phyloP scores from a whole-genome alignment of 2,888 invertebrate genomes.

The Pollenia angustigena region DNA sequence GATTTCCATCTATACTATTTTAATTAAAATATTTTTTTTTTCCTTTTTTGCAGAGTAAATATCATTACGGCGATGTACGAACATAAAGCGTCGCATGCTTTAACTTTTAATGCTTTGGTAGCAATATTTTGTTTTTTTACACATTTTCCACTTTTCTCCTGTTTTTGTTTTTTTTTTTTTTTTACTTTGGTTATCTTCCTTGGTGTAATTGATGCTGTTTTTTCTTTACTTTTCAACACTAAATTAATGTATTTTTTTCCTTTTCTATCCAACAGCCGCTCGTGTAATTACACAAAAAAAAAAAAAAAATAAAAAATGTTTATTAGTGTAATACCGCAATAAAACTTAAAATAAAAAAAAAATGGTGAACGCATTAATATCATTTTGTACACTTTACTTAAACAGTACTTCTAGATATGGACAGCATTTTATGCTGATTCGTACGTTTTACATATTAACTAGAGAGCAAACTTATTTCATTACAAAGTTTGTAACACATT shows the following conservation, averaged over 20 bases:
- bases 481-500: background rate
- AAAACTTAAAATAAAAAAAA: constrained; percentile 55
- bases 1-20: background rate
- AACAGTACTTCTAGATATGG: constrained; percentile 2
- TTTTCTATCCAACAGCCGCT: background rate
- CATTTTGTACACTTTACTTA: constrained; percentile 35
- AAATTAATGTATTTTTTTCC: constrained; percentile 62
- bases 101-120: background rate
- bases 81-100: background rate
- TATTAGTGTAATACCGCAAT: constrained; percentile 58
- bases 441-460: background rate
- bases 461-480: background rate
- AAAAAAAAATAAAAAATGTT: constrained; percentile 29
- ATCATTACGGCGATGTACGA: background rate
- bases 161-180: constrained; percentile 8
- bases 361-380: constrained; percentile 50
- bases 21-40: background rate
- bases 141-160: constrained; percentile 12
- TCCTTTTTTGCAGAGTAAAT: background rate
- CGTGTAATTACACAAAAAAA: constrained; percentile 13
- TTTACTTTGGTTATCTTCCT: constrained; percentile 21
- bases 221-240: constrained; percentile 51
- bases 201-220: constrained; percentile 46
- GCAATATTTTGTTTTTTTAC: constrained; percentile 28
- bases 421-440: constrained; percentile 49